phyloP scores from a whole-genome alignment of 2,797 vertebrate genomes.

The Intellagama lesueurii region DNA sequence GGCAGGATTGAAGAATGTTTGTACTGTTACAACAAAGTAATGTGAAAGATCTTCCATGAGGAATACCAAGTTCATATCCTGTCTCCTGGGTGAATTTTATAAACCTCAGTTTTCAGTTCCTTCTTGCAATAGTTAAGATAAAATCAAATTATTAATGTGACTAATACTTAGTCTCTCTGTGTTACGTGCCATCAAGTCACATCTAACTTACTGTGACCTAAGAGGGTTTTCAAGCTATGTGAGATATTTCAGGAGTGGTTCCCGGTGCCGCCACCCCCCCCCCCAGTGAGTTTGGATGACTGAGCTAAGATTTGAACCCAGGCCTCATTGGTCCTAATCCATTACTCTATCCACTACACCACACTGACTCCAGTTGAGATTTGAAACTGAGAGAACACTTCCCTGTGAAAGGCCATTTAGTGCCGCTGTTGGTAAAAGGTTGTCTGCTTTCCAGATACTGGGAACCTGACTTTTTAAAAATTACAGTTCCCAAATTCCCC shows the following conservation, averaged over 20 bases:
- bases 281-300: not conserved
- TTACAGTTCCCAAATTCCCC: too few species aligned
- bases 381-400: not conserved
- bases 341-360: not conserved
- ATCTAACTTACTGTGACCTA: not conserved
- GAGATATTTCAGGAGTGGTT: too few species aligned
- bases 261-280: too few species aligned
- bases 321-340: not conserved
- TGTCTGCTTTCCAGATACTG: not conserved
- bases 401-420: not conserved
- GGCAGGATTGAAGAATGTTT: not conserved
- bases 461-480: too few species aligned
- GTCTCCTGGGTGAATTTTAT: not conserved
- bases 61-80: not conserved
- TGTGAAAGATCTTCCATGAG: not conserved
- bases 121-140: not conserved
- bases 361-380: not conserved
- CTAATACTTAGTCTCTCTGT: not conserved
- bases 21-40: too few species aligned
- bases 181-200: not conserved
- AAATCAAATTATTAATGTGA: not conserved
- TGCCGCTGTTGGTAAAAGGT: not conserved
- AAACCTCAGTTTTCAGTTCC: not conserved
- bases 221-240: too few species aligned
- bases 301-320: not conserved